Evolutionary conservation across 1,140 invertebrate genomes (phyloP).

Genomic region (Brachionus rotundiformis): DNA sequence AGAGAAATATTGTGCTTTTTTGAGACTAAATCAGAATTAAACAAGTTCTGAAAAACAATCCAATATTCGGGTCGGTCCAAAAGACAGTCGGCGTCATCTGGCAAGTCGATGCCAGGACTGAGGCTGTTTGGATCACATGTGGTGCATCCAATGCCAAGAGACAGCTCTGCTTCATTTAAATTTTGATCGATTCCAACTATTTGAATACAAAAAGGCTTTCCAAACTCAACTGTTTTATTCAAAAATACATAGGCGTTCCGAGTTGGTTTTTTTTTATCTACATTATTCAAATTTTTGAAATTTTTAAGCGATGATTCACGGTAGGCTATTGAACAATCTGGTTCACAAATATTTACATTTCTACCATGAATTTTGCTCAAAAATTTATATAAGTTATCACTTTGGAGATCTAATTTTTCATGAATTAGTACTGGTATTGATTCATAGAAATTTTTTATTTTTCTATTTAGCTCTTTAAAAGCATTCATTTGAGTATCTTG

Average conservation of each 20-base stretch:
- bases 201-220: constrained; percentile 34
- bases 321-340: constrained; percentile 38
- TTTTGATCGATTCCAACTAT: constrained; percentile 44
- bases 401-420: neutral
- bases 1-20: constrained; percentile 88
- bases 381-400: neutral
- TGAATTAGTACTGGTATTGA: constrained; percentile 47
- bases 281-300: neutral
- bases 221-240: constrained; percentile 1
- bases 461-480: neutral
- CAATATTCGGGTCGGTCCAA: constrained; percentile 94
- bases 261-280: constrained; percentile 6
- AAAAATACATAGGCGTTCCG: constrained; percentile 47
- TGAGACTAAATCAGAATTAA: constrained; percentile 75
- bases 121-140: constrained; percentile 82
- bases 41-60: constrained; percentile 91
- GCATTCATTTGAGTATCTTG: neutral
- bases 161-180: constrained; percentile 1
- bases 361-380: constrained; percentile 9
- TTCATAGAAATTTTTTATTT: constrained; percentile 44
- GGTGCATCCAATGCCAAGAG: constrained; percentile 65
- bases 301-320: neutral
- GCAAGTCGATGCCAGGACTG: constrained; percentile 72
- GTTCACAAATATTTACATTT: constrained; percentile 46
- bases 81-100: constrained; percentile 86